phyloP scores from a whole-genome alignment of 2,888 invertebrate genomes.

The Tetheella fluctuosa region DNA sequence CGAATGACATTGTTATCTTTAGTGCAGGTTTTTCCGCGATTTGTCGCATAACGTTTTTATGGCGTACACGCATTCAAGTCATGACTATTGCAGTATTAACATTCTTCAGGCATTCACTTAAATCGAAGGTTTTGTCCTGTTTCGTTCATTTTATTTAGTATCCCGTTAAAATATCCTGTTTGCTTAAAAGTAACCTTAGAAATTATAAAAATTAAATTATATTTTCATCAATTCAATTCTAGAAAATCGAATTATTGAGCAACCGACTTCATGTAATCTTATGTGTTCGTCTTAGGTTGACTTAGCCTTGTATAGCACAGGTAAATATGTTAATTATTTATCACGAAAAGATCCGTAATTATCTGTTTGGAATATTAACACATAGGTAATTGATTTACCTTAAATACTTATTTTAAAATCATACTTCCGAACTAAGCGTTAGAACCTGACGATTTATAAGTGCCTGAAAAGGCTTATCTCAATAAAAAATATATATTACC shows the following conservation, averaged over 20 bases:
- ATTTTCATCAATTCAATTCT: too few species aligned
- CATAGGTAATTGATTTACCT: too few species aligned
- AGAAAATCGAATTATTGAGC: too few species aligned
- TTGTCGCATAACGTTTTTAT: constrained; percentile 31
- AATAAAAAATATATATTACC: neutral
- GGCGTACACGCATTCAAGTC: constrained; percentile 28
- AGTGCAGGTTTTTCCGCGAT: constrained; percentile 36
- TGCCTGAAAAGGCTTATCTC: too few species aligned
- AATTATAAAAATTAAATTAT: too few species aligned
- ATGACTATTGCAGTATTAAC: constrained; percentile 26
- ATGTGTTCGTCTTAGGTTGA: neutral
- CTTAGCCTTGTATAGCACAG: neutral
- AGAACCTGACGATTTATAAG: too few species aligned
- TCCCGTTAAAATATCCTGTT: constrained; percentile 8
- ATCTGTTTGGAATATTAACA: neutral
- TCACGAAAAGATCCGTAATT: neutral
- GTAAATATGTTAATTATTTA: neutral
- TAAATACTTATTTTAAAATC: too few species aligned
- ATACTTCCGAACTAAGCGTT: too few species aligned
- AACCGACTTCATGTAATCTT: too few species aligned
- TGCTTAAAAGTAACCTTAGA: neutral
- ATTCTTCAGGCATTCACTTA: constrained; percentile 37
- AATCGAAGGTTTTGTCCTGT: constrained; percentile 44
- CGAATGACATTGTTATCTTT: constrained; percentile 25
- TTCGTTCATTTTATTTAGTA: constrained; percentile 26